Evolutionary conservation across 2,888 invertebrate genomes (phyloP).

Genomic region (Dolichomitus sp.): DNA sequence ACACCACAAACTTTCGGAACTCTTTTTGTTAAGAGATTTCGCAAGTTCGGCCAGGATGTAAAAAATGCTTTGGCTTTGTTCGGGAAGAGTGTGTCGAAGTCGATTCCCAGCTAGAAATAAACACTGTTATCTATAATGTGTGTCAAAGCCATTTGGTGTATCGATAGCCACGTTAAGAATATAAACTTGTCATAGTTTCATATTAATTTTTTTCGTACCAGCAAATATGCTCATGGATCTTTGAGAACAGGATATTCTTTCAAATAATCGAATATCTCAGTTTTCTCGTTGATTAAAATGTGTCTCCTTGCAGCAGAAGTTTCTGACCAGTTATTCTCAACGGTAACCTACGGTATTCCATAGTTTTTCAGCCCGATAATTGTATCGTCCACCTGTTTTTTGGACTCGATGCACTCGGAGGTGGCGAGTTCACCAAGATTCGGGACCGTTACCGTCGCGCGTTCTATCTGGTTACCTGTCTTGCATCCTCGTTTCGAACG

Average conservation of each 20-base stretch:
- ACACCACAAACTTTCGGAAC: too few species aligned
- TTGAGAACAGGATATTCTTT: slow-evolving; percentile 38
- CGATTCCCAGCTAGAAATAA: too few species aligned
- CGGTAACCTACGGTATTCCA: slow-evolving; percentile 33
- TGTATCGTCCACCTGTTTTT: slow-evolving; percentile 20
- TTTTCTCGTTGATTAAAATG: slow-evolving; percentile 28
- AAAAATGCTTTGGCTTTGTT: too few species aligned
- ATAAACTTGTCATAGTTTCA: too few species aligned
- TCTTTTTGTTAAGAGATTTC: too few species aligned
- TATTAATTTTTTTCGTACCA: too few species aligned
- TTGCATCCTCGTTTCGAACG: slow-evolving; percentile 29
- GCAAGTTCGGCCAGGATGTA: too few species aligned
- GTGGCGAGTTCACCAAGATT: slow-evolving; percentile 28
- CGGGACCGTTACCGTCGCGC: slow-evolving; percentile 2
- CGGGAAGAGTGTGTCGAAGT: too few species aligned
- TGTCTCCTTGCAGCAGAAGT: slow-evolving; percentile 40
- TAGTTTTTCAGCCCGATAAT: slow-evolving; percentile 33
- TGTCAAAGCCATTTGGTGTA: too few species aligned
- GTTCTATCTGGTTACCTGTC: not conserved
- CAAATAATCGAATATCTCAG: slow-evolving; percentile 23
- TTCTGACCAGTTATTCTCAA: slow-evolving; percentile 35
- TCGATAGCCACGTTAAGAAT: too few species aligned
- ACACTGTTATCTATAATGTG: too few species aligned
- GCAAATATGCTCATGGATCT: slow-evolving; percentile 38
- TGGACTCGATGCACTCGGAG: slow-evolving; percentile 3